Percentiles rank a stretch among this genome's conserved stretches.
Conservation (phyloP, 2,797 vertebrate genomes). For the Coccyzus lansbergi region DNA sequence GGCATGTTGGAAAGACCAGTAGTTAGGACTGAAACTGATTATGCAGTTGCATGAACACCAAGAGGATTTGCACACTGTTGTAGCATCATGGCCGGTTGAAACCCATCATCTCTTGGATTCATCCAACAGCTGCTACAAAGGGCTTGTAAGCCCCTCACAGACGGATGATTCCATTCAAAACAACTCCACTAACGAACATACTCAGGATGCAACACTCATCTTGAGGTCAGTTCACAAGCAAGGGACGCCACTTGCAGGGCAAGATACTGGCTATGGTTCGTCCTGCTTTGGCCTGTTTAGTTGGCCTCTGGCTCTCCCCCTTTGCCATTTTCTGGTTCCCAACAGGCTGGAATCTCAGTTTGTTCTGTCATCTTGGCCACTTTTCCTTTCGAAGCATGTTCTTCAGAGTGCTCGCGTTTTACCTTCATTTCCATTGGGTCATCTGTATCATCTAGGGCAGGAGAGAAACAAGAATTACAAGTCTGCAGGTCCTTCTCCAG, state of each 20-base stretch:
- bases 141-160: background rate
- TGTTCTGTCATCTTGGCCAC: background rate
- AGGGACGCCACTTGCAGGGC: background rate
- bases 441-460: background rate
- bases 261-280: background rate
- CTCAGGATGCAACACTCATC: background rate
- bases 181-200: background rate
- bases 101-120: background rate
- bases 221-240: background rate
- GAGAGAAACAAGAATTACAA: background rate
- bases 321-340: background rate
- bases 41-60: background rate
- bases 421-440: slow-evolving; percentile 54
- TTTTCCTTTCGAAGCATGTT: background rate
- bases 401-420: slow-evolving; percentile 16
- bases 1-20: background rate
- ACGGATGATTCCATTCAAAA: background rate
- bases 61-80: background rate
- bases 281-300: background rate
- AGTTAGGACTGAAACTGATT: background rate
- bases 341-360: background rate
- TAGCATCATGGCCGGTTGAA: background rate
- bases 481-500: background rate
- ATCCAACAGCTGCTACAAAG: background rate
- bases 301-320: background rate